Base-by-base conservation (phyloP, 2,113 vertebrate genomes). In the Vulpes lagopus region DNA sequence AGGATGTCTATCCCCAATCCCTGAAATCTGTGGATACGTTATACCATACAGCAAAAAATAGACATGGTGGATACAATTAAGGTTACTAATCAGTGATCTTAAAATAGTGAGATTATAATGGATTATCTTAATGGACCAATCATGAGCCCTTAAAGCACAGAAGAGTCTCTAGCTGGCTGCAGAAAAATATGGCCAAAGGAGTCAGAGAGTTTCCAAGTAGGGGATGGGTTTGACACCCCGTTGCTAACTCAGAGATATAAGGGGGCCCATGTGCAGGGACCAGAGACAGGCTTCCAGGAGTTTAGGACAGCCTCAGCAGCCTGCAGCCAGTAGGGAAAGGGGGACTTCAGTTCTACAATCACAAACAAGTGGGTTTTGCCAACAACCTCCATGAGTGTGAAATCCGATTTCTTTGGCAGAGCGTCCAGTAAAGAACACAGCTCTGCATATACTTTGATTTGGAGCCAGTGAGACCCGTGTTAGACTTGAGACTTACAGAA, bases 391-490 rank as follows among this genome's bases (percentile, higher is more conserved):
- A 5, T 11, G 17, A 78, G 5, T 1, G 3, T 19, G n/a, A 8
- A n/a, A 9, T 62, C n/a, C 16, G 14, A n/a, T 23, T 35, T 57
- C 38, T 67, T 71, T 19, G 16, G 32, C 20, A 55, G 35, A 55
- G 10, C 0, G 2, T 65, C 57, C 25, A 8, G 5, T 17, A 16
- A 71, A 49, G 71, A 85, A 71, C 5, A 3, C 4, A 17, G 22
- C 20, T 22, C 4, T 9, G 23, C 3, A 79, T 35, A 35, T 14
- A 10, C 23, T 16, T 51, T 60, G 69, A 5, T 17, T 15, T 30
- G 23, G 23, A 25, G 49, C 20, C 5, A 1, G 2, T 3, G 22
- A 94, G 57, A 6, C 22, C 6, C 11, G 0, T 1, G 1, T 2
- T 11, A 20, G n/a, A 53, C 20, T 23, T 53, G 16, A 93, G 57